Conservation (phyloP, 2,113 vertebrate genomes). For the Condylura cristata region DNA sequence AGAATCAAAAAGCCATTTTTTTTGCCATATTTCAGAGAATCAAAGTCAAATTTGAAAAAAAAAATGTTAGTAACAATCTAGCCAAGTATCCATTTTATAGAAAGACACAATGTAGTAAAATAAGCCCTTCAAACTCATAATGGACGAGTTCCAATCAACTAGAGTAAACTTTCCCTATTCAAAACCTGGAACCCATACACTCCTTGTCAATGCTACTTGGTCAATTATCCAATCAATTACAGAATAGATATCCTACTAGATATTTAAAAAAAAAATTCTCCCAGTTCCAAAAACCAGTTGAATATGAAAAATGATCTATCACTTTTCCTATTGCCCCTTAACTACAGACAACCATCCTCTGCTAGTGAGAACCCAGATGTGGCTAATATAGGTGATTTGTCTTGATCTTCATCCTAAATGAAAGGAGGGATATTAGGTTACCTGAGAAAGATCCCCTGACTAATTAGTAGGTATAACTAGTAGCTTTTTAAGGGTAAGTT, state of each 20-base stretch:
- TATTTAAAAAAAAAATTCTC: neutral
- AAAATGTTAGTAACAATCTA: neutral
- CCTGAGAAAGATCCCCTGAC: too few relatives aligned
- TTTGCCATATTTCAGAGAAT: neutral
- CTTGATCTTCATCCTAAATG: too few relatives aligned
- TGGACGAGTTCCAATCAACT: neutral
- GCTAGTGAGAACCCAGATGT: neutral
- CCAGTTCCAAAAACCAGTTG: neutral
- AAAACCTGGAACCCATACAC: neutral
- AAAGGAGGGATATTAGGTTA: too few relatives aligned
- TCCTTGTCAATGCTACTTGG: neutral
- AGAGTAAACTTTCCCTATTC: neutral
- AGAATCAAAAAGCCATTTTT: too few relatives aligned
- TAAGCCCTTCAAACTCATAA: neutral
- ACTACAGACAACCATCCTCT: neutral
- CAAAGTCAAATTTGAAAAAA: slow-evolving; percentile 37
- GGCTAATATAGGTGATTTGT: too few relatives aligned
- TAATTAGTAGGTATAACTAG: too few relatives aligned
- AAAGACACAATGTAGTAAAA: neutral
- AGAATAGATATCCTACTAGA: neutral
- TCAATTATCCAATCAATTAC: neutral
- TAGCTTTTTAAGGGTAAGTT: neutral
- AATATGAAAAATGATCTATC: neutral
- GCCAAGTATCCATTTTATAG: neutral
- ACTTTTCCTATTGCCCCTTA: neutral